Evolutionary conservation across 1,140 invertebrate genomes (phyloP), one percentile per base, ranked within the genome.

Genomic region (Megalopta genalis): DNA sequence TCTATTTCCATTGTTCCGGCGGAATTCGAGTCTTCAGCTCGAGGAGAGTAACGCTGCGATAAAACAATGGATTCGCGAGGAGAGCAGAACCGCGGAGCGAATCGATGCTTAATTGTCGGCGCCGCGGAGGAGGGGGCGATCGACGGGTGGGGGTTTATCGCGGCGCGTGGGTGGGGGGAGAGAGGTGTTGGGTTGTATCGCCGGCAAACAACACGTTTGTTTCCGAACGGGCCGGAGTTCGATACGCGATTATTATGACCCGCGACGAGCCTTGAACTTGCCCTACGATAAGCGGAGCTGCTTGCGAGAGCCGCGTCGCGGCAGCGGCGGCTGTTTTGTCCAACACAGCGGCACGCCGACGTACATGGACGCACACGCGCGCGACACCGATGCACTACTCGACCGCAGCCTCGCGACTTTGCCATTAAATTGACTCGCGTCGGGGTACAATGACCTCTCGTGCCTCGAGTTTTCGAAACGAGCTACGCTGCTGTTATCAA

Each of bases 231-330:
- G 85, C 79, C 83, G 83, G 83, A 89, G 88, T 90, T 89, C 88
- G 89, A 90, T 87, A 89, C 84, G 87, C 87, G 91, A 90, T 92
- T 92, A 90, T 91, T 90, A 89, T 90, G 91, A 92, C 90, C 90
- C 91, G 88, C 86, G 88, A 87, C 86, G 89, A 90, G 90, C 92
- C 92, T 93, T 93, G 92, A 93, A 93, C 92, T 93, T 93, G 92
- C 88, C 88, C 90, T 91, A 91, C 89, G 90, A 91, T 91, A 92
- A 92, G 88, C 85, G 32, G 59, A 68, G 80, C 84, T 63, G 83
- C 77, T 86, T 83, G 81, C 77, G 62, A 82, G 72, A 64, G 74
- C 74, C 52, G 59, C 5, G 65, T 14, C 10, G 9, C 42, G 42
- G 42, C 71, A 66, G 59, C 74, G 60, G 49, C 6, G 65, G 66